Conservation (phyloP, 2,113 vertebrate species). For the Archocentrus centrarchus region DNA sequence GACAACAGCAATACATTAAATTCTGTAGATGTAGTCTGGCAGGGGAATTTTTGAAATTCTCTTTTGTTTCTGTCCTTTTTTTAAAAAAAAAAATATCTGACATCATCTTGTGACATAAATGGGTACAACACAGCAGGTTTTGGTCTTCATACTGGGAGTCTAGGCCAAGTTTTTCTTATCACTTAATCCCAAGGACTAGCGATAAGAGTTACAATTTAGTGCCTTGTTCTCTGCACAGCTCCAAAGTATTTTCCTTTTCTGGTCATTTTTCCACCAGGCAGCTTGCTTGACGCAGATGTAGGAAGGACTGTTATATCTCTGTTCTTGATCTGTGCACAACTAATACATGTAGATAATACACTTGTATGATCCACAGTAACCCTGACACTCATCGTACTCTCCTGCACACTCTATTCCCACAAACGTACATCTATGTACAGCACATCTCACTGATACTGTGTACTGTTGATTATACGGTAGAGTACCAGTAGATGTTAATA, state of each 20-base stretch:
- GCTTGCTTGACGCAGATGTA: constrained; percentile 1
- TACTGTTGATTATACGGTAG: not conserved
- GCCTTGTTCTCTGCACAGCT: constrained; percentile 2
- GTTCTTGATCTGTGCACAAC: constrained; percentile 1
- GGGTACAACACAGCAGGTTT: not conserved
- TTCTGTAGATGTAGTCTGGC: not conserved
- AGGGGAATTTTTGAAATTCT: constrained; percentile 2
- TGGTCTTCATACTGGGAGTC: not conserved
- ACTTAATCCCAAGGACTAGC: constrained; percentile 6
- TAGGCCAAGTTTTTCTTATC: not conserved
- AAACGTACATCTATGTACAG: not conserved
- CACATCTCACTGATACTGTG: not conserved
- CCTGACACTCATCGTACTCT: not conserved
- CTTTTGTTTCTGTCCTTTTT: not conserved
- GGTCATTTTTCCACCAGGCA: constrained; percentile 13
- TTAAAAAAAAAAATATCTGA: not conserved
- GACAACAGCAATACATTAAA: not conserved
- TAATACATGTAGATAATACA: constrained; percentile 19
- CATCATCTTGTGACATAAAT: not conserved
- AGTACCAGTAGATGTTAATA: constrained; percentile 8
- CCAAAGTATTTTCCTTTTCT: constrained; percentile 25
- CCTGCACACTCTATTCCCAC: not conserved
- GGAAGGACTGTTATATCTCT: constrained; percentile 8
- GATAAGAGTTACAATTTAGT: constrained; percentile 26
- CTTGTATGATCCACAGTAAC: not conserved